phyloP scores from a whole-genome alignment of 2,797 vertebrate species.

The Synanceia verrucosa region DNA sequence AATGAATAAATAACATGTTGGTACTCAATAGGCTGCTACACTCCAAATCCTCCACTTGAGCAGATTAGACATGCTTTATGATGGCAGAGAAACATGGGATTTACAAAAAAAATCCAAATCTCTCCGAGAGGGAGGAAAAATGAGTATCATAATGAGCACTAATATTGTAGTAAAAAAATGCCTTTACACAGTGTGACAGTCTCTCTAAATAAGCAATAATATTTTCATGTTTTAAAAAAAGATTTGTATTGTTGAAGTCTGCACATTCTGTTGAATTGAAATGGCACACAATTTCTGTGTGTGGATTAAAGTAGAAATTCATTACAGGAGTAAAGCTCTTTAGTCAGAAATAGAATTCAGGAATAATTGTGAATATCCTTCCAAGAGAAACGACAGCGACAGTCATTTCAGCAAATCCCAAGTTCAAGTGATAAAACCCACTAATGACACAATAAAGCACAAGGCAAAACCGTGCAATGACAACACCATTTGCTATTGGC shows the following conservation, averaged over 20 bases:
- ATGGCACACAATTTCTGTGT: neutral
- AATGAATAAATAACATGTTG: constrained; percentile 29
- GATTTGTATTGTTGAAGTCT: neutral
- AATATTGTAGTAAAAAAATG: neutral
- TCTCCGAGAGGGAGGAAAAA: constrained; percentile 9
- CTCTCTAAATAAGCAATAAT: neutral
- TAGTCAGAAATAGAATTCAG: neutral
- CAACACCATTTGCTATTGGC: too few relatives aligned
- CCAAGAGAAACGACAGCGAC: neutral
- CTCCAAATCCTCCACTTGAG: constrained; percentile 22
- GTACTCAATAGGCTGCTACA: constrained; percentile 3
- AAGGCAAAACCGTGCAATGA: neutral
- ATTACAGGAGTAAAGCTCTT: constrained; percentile 8
- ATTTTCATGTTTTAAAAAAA: neutral
- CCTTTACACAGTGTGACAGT: neutral
- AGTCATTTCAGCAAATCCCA: neutral
- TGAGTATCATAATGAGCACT: constrained; percentile 8
- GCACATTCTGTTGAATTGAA: neutral
- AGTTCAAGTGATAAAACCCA: neutral
- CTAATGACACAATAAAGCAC: neutral
- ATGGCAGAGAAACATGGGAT: constrained; percentile 16
- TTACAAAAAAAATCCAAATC: constrained; percentile 10
- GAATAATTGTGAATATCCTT: neutral
- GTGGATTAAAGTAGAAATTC: constrained; percentile 6
- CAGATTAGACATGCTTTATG: constrained; percentile 53